Base-by-base conservation (phyloP, 1,140 invertebrate species). In the Holotrichia oblita region DNA sequence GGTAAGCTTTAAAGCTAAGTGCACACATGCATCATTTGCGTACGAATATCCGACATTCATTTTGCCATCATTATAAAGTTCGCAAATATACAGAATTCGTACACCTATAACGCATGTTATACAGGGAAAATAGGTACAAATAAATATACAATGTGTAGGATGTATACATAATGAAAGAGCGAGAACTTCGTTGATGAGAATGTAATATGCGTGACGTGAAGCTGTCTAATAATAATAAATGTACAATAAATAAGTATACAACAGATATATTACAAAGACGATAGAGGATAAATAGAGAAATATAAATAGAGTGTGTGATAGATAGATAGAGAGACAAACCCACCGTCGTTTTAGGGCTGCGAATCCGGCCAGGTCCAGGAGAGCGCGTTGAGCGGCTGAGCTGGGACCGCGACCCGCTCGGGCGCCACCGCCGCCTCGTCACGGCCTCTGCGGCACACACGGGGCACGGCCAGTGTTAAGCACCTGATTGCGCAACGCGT, bases 301-400 rank as follows among this genome's bases (percentile, higher is more conserved):
- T 14, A 55, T n/a, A 55, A 17, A 55, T 55, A 55, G 48, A 17
- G 48, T 55, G 48, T 17, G n/a, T 17, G 44, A n/a, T 48, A 48
- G 48, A 55, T 55, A 55, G 48, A 17, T 55, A 69, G 78, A 79
- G 17, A 76, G 40, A 72, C 14, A 72, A 61, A 82, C 83, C 81
- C 84, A 84, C 83, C 82, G 81, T 84, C 81, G 81, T 84, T 34
- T 34, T 80, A 84, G 82, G 83, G 82, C 81, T 84, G 82, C 80
- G 84, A 81, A 77, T 84, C 84, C 83, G 84, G 83, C 84, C 84
- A 85, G 83, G 83, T 85, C 84, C 84, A 85, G 82, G 83, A 84
- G 77, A 85, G 81, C 78, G 81, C 80, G 77, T 69, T 84, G 80
- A 84, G 83, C 72, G 84, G 84, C 78, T 76, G 75, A 42, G 83